These are phyloP conservation scores for Babyrousa celebensis DNA, from an alignment of 2,797 vertebrate species.

Conservation along the genomic window DNA sequence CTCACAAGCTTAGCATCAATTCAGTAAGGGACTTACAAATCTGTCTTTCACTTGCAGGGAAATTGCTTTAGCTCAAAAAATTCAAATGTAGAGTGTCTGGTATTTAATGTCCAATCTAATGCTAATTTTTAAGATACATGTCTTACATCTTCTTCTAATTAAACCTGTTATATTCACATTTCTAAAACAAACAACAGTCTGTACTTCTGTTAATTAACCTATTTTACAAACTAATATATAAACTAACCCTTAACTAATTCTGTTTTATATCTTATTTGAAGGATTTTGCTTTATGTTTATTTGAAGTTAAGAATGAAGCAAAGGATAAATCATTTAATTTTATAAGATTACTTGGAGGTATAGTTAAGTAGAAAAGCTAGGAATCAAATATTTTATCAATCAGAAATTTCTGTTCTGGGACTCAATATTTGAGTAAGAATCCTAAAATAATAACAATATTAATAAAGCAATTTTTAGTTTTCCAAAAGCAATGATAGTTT, in stretches of 20 bases:
- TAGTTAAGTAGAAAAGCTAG: conserved; percentile 68
- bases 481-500: too few relatives aligned
- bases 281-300: background rate
- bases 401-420: conserved; percentile 22
- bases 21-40: conserved; percentile 23
- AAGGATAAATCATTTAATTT: conserved; percentile 37
- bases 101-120: conserved; percentile 54
- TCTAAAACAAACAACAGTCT: conserved; percentile 42
- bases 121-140: conserved; percentile 50
- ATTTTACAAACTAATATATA: conserved; percentile 15
- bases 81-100: conserved; percentile 51
- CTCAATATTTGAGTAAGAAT: conserved; percentile 21
- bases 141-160: conserved; percentile 37
- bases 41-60: background rate
- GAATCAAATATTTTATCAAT: conserved; percentile 67
- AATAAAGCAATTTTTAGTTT: too few relatives aligned
- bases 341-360: background rate
- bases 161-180: conserved; percentile 38
- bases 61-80: conserved; percentile 47
- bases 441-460: conserved; percentile 28
- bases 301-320: conserved; percentile 31
- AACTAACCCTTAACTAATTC: conserved; percentile 20
- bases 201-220: conserved; percentile 4
- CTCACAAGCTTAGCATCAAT: conserved; percentile 47
- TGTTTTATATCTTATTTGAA: conserved; percentile 18